Base-by-base conservation (phyloP, 2,797 vertebrate species). In the Paguma larvata region DNA sequence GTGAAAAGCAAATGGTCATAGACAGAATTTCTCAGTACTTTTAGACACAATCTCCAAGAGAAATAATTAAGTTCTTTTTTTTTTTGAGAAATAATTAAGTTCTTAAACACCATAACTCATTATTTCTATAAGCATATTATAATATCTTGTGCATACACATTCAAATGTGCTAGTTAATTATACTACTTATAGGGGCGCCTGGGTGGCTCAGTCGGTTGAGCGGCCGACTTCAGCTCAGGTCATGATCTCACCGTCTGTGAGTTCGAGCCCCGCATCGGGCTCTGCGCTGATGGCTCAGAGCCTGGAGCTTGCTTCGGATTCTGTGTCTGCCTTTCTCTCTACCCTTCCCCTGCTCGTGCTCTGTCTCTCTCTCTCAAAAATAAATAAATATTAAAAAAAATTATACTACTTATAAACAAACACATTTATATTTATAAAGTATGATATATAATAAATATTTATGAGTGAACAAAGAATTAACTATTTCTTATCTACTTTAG, bases 61-160 rank as follows among this genome's bases (percentile, higher is more conserved):
- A 97, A 93, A 95, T 77, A 95, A 94, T 59, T 30, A 67, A 67
- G 32, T 32, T 48, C 44, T 46, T 48, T 48, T 75, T 48, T 75
- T 46, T 75, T 48, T 75, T 46, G 21, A 97, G 27, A 97, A 92
- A 95, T 72, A 95, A 92, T 51, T 97, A 97, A 95, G 68, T 75
- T 84, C 48, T 91, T 87, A 94, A 95, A 80, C n/a, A 96, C 93
- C 16, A 16, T 51, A 80, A 88, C 23, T 83, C 59, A 32, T 80
- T 89, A 87, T 93, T 96, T 97, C 70, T 97, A 85, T 73, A 96
- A 95, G 90, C 30, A 86, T 87, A 62, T 21, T 53, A 87, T 67
- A 32, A 97, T 32, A 87, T 85, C 77, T 94, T 96, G 62, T 90
- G 10, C 59, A 87, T 46, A 89, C 3, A 89, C n/a, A 56, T 70